These are phyloP conservation scores for Plecturocebus donacophilus DNA, from an alignment of 2,113 vertebrate genomes.

Conservation along the genomic window DNA sequence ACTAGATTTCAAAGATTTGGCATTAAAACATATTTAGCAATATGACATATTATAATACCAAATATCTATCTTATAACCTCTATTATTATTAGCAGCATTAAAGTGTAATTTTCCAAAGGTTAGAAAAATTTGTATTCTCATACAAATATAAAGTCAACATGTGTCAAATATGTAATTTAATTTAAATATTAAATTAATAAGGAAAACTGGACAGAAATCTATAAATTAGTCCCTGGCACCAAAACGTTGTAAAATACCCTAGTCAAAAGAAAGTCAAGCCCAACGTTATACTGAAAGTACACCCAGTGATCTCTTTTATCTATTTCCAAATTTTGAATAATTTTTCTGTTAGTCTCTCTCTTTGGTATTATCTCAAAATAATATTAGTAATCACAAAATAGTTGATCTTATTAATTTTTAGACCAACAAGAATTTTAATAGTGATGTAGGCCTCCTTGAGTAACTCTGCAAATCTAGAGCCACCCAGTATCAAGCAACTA, in stretches of 20 bases:
- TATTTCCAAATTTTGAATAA: neutral
- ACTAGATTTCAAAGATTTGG: neutral
- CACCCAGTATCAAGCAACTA: neutral
- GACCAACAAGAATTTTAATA: neutral
- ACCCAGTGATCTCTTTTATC: neutral
- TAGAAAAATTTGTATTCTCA: neutral
- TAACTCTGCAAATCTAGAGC: neutral
- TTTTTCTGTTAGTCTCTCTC: neutral
- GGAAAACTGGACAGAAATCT: neutral
- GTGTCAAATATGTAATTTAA: neutral
- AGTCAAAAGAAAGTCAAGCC: neutral
- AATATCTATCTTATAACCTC: neutral
- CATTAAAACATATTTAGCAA: neutral
- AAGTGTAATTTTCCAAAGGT: neutral
- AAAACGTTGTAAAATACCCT: neutral
- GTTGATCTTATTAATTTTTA: neutral
- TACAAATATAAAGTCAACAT: neutral
- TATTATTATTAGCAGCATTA: neutral
- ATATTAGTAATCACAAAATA: neutral
- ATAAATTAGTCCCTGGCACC: neutral
- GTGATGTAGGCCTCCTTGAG: neutral
- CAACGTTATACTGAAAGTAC: neutral
- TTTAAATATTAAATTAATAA: neutral
- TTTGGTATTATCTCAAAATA: conserved; percentile 1
- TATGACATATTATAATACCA: neutral